Conservation (phyloP, 1,140 invertebrate species). For the Trichomalopsis sarcophagae region DNA sequence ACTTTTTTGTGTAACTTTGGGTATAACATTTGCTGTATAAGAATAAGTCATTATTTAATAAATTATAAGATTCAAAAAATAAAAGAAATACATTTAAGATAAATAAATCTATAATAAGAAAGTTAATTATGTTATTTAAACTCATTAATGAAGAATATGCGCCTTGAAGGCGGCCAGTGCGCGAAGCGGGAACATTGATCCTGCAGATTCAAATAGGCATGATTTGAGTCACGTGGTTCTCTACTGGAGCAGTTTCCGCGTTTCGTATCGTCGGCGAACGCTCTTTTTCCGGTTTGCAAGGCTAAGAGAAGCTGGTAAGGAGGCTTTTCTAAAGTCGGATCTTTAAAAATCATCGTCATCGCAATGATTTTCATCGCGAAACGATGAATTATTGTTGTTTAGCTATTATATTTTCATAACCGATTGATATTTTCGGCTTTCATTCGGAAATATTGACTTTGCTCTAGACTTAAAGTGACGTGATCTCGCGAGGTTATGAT, state of each 20-base stretch:
- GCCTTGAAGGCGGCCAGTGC: too few species aligned
- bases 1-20: too few species aligned
- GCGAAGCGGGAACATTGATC: neutral
- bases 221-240: neutral
- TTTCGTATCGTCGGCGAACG: slow-evolving; percentile 2
- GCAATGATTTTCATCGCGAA: neutral
- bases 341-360: slow-evolving; percentile 42
- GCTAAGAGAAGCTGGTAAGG: slow-evolving; percentile 59
- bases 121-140: too few species aligned
- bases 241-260: neutral
- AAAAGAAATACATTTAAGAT: too few species aligned
- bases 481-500: slow-evolving; percentile 48
- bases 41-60: too few species aligned
- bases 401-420: neutral
- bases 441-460: neutral
- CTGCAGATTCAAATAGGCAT: neutral
- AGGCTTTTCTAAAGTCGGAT: slow-evolving; percentile 53
- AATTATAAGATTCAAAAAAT: too few species aligned
- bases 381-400: neutral
- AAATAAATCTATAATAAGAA: too few species aligned
- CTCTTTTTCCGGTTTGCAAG: slow-evolving; percentile 60
- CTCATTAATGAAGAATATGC: too few species aligned
- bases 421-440: slow-evolving; percentile 9
- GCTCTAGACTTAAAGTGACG: slow-evolving; percentile 1
- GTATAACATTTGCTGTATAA: too few species aligned